Evolutionary conservation across 1,140 invertebrate genomes (phyloP), one percentile per base, ranked within the genome.

Genomic region (Coelopa frigida): DNA sequence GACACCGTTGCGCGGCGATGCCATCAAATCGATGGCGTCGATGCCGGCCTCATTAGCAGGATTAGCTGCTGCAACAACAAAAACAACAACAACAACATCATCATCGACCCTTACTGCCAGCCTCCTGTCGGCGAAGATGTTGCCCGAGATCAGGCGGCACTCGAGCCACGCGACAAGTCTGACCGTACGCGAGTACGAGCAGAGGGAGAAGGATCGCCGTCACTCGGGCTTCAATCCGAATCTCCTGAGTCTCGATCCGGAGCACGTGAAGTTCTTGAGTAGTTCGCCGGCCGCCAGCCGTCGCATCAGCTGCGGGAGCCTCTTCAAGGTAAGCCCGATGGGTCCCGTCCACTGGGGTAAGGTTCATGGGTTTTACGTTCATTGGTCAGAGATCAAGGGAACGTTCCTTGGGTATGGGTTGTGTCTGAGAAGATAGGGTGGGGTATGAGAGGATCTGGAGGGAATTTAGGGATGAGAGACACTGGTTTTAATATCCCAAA

Each of bases 251-350:
- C 75, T 78, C 40, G 77, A 79, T 57, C 73, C 73, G 10, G 75
- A 79, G 54, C 78, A 79, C 51, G 69, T 72, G 8, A 72, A 74
- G 26, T 79, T 78, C 53, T 60, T 80, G 11, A 80, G 73, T 48
- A 75, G 77, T 52, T 86, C 84, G 7, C 82, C 84, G 6, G 82
- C 84, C 39, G 84, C 84, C 14, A 85, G 83, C 24, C 73, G 85
- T 54, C 73, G 85, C 44, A 87, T 87, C 59, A 86, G 83, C 38
- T 84, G 83, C 51, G 84, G 84, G 40, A 86, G 83, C 66, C 77
- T 87, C 35, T 76, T 85, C 51, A 86, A 78, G 76, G 77, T 78
- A 67, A 74, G 47, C 14, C 26, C 14, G 5, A n/a, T n/a, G n/a
- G n/a, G n/a, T n/a, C n/a, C n/a, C n/a, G n/a, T n/a, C n/a, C n/a